These are phyloP conservation scores for Dynastes hyllus DNA, from an alignment of 2,888 invertebrate species.

Conservation along the genomic window DNA sequence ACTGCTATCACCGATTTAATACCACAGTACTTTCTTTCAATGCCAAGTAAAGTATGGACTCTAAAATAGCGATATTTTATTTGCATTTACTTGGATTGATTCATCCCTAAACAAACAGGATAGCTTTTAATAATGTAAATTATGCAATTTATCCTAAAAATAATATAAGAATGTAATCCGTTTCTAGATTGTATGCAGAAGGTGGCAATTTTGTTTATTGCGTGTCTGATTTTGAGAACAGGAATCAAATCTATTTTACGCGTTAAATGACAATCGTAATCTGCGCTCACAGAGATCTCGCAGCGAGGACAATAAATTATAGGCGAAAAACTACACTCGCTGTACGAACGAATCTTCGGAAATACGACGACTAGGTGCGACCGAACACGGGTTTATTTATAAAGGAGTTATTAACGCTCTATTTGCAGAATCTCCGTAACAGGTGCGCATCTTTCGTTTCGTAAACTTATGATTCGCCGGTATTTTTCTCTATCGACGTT, in stretches of 20 bases:
- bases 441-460: constrained; percentile 11
- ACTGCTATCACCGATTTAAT: too few relatives aligned
- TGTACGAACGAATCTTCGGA: constrained; percentile 10
- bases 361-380: constrained; percentile 19
- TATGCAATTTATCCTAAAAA: neutral
- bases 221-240: neutral
- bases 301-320: neutral
- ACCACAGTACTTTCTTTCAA: too few relatives aligned
- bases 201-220: neutral
- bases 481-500: neutral
- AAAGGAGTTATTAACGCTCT: constrained; percentile 28
- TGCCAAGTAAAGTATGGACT: too few relatives aligned
- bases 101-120: too few relatives aligned
- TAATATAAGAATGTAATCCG: neutral
- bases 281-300: neutral
- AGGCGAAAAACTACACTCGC: constrained; percentile 28
- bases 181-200: neutral
- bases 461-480: constrained; percentile 1
- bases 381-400: constrained; percentile 29
- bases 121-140: too few relatives aligned
- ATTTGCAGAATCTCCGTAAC: constrained; percentile 18
- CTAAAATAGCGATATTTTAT: too few relatives aligned
- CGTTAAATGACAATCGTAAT: neutral
- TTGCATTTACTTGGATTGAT: too few relatives aligned
- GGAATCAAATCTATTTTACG: neutral